Evolutionary conservation across 2,888 invertebrate genomes (phyloP), one percentile per base, ranked within the genome.

Genomic region (Dynastes tityus): DNA sequence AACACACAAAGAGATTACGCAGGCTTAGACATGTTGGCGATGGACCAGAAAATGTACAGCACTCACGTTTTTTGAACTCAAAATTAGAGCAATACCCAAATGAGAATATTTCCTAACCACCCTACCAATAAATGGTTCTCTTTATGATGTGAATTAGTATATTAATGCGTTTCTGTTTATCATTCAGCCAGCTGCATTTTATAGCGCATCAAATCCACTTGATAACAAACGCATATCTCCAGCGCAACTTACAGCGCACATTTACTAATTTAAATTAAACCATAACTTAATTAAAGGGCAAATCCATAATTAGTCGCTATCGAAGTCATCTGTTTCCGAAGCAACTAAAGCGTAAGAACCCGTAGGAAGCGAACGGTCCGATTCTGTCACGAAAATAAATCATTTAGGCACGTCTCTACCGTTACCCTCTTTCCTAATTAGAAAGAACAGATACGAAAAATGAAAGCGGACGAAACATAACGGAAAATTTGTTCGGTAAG

Each of bases 281-380:
- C 11, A 22, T 67, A 45, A 45, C 45, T 8, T 22, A 40, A 40
- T 67, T 67, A 67, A 67, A 27, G 40, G n/a, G 16, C 40, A 67
- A 16, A 16, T 40, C 65, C 40, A 13, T 45, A 67, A 67, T 67
- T 37, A 67, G 22, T 9, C 6, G n/a, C 2, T 67, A 45, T 45
- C 65, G 45, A 37, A 40, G 6, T 40, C 40, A 40, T 67, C 65
- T 67, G 37, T 45, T 49, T 67, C 45, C 45, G 65, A 67, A 67
- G 11, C 9, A 40, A 37, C 0, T 22, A 45, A 67, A 16, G 22
- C 40, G 40, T 16, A 67, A 40, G 2, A 2, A 16, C 32, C 40
- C 65, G 22, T 45, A 22, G 22, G n/a, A 40, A 22, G 6, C n/a
- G 22, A 32, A 63, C 0, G 65, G 6, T 11, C 1, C 16, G 37